phyloP scores from a whole-genome alignment of 2,113 vertebrate genomes.

The Pelmatolapia mariae region DNA sequence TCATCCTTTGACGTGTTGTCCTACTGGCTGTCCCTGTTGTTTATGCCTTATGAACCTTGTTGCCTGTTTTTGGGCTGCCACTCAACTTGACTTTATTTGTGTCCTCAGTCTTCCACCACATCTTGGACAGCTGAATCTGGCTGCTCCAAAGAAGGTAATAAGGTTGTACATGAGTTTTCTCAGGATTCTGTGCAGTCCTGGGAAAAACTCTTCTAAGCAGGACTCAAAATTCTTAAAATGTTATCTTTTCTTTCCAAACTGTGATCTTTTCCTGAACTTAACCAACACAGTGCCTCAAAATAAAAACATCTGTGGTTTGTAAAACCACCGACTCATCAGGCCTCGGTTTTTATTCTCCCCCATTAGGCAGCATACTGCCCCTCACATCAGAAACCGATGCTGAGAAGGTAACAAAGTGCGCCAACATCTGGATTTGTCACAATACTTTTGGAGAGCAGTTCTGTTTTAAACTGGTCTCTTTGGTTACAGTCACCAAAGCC shows the following conservation, averaged over 20 bases:
- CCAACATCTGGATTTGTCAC: background rate
- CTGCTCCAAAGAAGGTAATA: background rate
- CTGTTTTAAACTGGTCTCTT: accelerated
- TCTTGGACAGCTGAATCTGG: background rate
- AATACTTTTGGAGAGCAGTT: background rate
- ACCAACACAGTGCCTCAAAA: background rate
- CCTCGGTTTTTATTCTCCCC: background rate
- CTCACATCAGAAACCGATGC: accelerated
- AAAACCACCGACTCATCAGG: background rate
- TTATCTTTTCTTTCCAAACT: background rate
- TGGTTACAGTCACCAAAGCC: background rate
- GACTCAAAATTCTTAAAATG: background rate
- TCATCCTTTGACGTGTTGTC: background rate
- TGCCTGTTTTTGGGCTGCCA: background rate
- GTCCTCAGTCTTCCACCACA: background rate
- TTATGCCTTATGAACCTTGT: background rate
- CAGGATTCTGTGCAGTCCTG: background rate
- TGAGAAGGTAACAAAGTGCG: background rate
- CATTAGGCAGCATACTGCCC: accelerated
- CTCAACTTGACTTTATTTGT: background rate
- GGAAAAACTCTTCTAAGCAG: background rate
- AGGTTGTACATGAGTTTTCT: background rate
- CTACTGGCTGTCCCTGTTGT: background rate
- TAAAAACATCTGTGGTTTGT: background rate
- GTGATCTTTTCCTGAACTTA: background rate